A percentile compares a stretch with the other conserved stretches of the same genome.
Conservation (phyloP, 2,888 invertebrate species). For the Charanyca ferruginea region DNA sequence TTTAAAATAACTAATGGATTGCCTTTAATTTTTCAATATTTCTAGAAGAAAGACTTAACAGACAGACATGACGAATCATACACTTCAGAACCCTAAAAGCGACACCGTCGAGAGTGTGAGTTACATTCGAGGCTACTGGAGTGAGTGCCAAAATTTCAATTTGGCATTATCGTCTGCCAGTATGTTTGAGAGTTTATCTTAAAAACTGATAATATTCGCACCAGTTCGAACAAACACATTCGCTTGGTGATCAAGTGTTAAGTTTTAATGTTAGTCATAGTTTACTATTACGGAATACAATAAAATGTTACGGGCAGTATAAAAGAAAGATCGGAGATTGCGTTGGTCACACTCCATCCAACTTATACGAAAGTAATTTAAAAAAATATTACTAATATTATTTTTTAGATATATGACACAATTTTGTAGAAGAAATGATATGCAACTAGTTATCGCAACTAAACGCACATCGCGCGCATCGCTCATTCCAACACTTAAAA, state of each 20-base stretch:
- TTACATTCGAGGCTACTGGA: slow-evolving; percentile 37
- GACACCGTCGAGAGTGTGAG: slow-evolving; percentile 15
- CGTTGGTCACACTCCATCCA: slow-evolving; percentile 24
- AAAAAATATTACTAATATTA: slow-evolving; percentile 20
- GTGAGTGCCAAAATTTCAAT: slow-evolving; percentile 57
- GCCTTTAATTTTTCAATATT: background rate
- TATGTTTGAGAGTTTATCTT: slow-evolving; percentile 44
- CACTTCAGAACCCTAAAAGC: slow-evolving; percentile 26
- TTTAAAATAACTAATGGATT: background rate
- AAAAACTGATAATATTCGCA: slow-evolving; percentile 47
- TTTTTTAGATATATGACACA: slow-evolving; percentile 1
- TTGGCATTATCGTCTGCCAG: slow-evolving; percentile 43
- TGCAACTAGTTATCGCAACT: background rate
- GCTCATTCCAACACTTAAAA: background rate
- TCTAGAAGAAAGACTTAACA: background rate
- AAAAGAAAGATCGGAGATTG: slow-evolving; percentile 49
- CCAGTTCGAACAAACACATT: slow-evolving; percentile 32
- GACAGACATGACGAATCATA: slow-evolving; percentile 2
- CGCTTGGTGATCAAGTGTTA: slow-evolving; percentile 40
- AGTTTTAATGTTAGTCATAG: slow-evolving; percentile 37
- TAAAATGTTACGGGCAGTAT: slow-evolving; percentile 21
- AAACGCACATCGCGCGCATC: no score
- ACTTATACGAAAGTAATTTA: slow-evolving; percentile 27
- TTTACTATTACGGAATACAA: slow-evolving; percentile 44
- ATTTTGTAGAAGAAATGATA: slow-evolving; percentile 4